Conservation (phyloP, 2,888 invertebrate species). For the Habrosyne pyritoides region DNA sequence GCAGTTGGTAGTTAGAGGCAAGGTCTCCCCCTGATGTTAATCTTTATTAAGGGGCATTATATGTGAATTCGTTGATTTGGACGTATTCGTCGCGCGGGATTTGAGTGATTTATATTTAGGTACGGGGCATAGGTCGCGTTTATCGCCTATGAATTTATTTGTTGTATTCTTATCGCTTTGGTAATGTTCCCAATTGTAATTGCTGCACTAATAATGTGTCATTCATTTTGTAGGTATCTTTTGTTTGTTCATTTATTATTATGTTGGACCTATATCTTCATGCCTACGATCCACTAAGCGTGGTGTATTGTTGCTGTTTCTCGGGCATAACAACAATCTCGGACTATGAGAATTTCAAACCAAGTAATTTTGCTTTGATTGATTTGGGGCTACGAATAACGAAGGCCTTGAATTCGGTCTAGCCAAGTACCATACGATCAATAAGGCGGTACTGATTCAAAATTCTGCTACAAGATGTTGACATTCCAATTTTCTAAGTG, state of each 20-base stretch:
- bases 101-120: slow-evolving; percentile 52
- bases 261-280: background rate
- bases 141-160: slow-evolving; percentile 39
- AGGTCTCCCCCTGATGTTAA: slow-evolving; percentile 60
- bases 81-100: slow-evolving; percentile 63
- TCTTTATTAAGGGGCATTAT: slow-evolving; percentile 76
- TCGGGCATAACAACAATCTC: too few species aligned
- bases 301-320: too few species aligned
- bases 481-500: too few species aligned
- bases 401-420: too few species aligned
- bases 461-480: too few species aligned
- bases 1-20: slow-evolving; percentile 35
- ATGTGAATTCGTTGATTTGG: slow-evolving; percentile 62
- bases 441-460: too few species aligned
- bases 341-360: too few species aligned
- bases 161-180: slow-evolving; percentile 3
- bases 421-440: too few species aligned
- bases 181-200: background rate
- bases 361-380: too few species aligned
- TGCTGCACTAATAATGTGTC: background rate
- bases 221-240: background rate
- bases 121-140: slow-evolving; percentile 34
- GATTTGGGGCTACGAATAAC: too few species aligned
- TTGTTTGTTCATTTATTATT: background rate
- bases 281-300: background rate